Conservation (phyloP, 2,888 invertebrate species). For the Chelonus formosanus region DNA sequence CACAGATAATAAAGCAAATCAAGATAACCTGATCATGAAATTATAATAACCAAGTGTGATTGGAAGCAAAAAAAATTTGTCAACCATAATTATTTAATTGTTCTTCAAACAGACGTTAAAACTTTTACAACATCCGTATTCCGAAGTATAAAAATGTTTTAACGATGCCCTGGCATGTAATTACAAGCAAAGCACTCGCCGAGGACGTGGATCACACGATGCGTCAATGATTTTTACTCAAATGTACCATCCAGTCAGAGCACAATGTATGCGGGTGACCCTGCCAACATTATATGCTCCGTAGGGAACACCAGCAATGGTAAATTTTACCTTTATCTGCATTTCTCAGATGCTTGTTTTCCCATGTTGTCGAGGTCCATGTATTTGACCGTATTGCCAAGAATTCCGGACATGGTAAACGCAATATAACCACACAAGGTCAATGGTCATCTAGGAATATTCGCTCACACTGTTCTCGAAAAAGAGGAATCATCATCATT, state of each 20-base stretch:
- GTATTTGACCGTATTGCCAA: slow-evolving; percentile 34
- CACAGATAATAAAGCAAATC: too few relatives aligned
- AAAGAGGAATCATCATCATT: background rate
- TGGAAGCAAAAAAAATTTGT: too few relatives aligned
- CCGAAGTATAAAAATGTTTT: slow-evolving; percentile 1
- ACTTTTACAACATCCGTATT: background rate
- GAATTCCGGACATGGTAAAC: slow-evolving; percentile 36
- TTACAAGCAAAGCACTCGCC: slow-evolving; percentile 5
- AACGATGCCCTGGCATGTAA: slow-evolving; percentile 5
- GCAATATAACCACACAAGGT: slow-evolving; percentile 28
- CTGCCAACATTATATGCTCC: too few relatives aligned
- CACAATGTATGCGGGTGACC: too few relatives aligned
- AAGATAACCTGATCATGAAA: too few relatives aligned
- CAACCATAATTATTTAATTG: background rate
- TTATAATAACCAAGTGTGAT: too few relatives aligned
- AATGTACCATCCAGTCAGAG: too few relatives aligned
- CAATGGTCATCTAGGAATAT: slow-evolving; percentile 32
- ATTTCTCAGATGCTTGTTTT: slow-evolving; percentile 47
- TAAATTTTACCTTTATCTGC: slow-evolving; percentile 52
- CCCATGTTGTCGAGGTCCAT: slow-evolving; percentile 22
- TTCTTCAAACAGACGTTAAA: background rate
- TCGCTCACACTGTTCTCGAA: slow-evolving; percentile 33
- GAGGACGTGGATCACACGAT: slow-evolving; percentile 5
- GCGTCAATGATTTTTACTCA: slow-evolving; percentile 5
- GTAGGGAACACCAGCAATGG: slow-evolving; percentile 36